A percentile compares a stretch with the other conserved stretches of the same genome.
Conservation (phyloP, 2,113 vertebrate species). For the Eonycteris spelaea region DNA sequence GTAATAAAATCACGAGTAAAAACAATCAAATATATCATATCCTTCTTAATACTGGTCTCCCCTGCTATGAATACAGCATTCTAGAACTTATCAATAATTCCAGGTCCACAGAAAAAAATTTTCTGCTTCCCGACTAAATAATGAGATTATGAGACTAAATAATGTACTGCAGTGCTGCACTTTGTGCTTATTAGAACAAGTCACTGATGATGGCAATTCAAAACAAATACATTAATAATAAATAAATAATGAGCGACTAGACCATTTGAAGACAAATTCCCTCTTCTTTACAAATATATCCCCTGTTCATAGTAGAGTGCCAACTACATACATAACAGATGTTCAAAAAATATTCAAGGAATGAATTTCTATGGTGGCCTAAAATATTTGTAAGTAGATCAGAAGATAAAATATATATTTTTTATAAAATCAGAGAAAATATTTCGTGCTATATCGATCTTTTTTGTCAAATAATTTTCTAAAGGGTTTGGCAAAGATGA, state of each 20-base stretch:
- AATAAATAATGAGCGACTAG: neutral
- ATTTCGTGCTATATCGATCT: neutral
- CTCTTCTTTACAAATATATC: neutral
- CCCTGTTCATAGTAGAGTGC: neutral
- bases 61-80: neutral
- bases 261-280: neutral
- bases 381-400: neutral
- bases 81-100: neutral
- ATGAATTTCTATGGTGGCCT: neutral
- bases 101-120: neutral
- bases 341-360: neutral
- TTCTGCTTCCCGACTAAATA: neutral
- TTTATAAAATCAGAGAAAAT: neutral
- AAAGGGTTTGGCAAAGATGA: neutral
- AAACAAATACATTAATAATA: neutral
- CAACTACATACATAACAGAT: neutral
- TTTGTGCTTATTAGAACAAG: neutral
- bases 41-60: neutral
- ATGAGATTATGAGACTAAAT: neutral
- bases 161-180: neutral
- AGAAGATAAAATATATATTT: neutral
- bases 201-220: neutral
- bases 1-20: neutral
- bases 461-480: conserved; percentile 5
- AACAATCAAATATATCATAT: neutral